phyloP scores from a whole-genome alignment of 2,797 vertebrate genomes.

The Syngnathus rostellatus region DNA sequence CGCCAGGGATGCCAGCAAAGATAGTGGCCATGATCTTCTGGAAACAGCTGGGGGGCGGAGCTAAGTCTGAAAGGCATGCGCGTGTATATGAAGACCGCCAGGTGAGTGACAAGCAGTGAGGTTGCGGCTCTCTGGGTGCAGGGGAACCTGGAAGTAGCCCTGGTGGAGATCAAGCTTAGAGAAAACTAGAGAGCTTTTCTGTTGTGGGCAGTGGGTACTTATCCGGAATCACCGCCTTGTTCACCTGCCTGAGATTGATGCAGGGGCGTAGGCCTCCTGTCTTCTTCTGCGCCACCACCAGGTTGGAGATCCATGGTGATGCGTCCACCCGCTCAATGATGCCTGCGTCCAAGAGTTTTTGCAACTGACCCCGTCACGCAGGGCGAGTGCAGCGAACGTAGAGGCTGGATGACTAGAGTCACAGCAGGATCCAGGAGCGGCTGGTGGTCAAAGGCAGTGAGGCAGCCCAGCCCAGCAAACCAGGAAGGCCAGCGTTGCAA shows the following conservation, averaged over 20 bases:
- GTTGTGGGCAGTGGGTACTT: not conserved
- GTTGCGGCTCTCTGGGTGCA: not conserved
- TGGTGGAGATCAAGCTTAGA: not conserved
- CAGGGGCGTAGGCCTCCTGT: not conserved
- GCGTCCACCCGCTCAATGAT: not conserved
- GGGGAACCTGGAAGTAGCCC: not conserved
- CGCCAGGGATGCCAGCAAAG: not conserved
- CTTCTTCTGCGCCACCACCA: not conserved
- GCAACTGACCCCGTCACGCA: not conserved
- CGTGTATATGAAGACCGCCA: not conserved
- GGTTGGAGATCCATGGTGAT: not conserved
- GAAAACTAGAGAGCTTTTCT: not conserved
- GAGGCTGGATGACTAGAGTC: not conserved
- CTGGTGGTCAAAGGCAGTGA: not conserved
- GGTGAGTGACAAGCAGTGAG: not conserved
- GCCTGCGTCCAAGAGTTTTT: constrained; percentile 8
- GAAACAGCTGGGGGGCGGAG: not conserved
- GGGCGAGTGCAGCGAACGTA: not conserved
- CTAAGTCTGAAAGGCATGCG: not conserved
- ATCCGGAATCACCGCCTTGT: not conserved
- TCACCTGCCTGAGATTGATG: not conserved
- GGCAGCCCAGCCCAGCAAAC: not conserved
- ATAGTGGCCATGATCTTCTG: not conserved
- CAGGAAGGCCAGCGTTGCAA: not conserved
- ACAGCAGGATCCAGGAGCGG: not conserved